These are phyloP conservation scores for Tipula lateralis DNA, from an alignment of 2,888 invertebrate species.

Conservation along the genomic window DNA sequence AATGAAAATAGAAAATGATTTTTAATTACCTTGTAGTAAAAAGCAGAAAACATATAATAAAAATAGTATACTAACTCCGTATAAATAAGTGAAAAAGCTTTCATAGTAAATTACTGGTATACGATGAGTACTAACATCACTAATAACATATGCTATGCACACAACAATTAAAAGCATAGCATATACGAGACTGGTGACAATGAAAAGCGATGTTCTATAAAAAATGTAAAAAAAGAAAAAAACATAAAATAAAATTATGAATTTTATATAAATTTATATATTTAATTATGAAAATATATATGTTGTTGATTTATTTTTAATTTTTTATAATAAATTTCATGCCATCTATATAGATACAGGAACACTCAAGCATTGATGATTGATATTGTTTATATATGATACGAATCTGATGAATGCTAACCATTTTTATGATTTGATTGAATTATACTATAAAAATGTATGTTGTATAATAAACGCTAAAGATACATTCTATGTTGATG, in stretches of 20 bases:
- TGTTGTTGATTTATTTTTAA: too few species aligned
- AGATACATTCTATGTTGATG: not conserved
- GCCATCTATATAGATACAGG: not conserved
- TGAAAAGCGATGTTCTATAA: constrained; percentile 88
- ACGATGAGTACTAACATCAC: constrained; percentile 89
- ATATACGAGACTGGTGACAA: constrained; percentile 94
- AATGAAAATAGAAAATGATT: constrained; percentile 26
- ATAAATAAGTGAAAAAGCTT: constrained; percentile 91
- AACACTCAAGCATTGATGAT: constrained; percentile 19
- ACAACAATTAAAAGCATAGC: constrained; percentile 90
- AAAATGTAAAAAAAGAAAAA: constrained; percentile 32
- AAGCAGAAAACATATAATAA: constrained; percentile 92
- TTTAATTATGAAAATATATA: constrained; percentile 12
- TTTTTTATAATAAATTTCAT: not conserved
- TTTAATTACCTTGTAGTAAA: constrained; percentile 68
- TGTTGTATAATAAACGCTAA: not conserved
- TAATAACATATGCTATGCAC: constrained; percentile 90
- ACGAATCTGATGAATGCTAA: not conserved
- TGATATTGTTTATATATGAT: not conserved
- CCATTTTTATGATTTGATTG: not conserved
- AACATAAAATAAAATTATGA: constrained; percentile 25
- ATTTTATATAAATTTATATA: not conserved
- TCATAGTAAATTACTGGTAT: constrained; percentile 90
- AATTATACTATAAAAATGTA: not conserved
- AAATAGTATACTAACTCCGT: constrained; percentile 88